phyloP scores from a whole-genome alignment of 2,113 vertebrate genomes.

The Phoxinus phoxinus region DNA sequence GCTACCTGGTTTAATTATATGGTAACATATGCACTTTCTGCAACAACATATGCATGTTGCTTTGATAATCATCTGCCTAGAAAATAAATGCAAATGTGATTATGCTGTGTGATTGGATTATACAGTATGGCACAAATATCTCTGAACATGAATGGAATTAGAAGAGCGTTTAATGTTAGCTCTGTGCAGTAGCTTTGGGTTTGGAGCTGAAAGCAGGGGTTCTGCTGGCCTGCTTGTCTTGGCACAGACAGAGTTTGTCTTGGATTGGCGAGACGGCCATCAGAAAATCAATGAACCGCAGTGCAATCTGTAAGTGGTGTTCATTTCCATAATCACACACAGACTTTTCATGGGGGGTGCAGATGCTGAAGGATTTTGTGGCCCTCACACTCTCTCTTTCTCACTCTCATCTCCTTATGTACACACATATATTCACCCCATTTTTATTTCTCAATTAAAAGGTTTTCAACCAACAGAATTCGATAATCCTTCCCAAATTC shows the following conservation, averaged over 20 bases:
- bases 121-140: constrained; percentile 13
- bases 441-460: not conserved
- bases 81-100: constrained; percentile 22
- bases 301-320: constrained; percentile 14
- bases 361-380: constrained; percentile 17
- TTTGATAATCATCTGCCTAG: not conserved
- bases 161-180: not conserved
- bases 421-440: constrained; percentile 19
- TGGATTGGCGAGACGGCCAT: constrained; percentile 37
- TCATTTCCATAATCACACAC: constrained; percentile 51
- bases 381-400: not conserved
- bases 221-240: constrained; percentile 41
- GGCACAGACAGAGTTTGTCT: constrained; percentile 47
- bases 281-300: constrained; percentile 41
- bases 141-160: constrained; percentile 24
- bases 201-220: constrained; percentile 6
- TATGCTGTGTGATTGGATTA: constrained; percentile 1
- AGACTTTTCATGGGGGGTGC: constrained; percentile 30
- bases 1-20: constrained; percentile 14
- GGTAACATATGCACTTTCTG: not conserved
- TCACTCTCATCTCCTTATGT: constrained; percentile 16
- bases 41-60: not conserved
- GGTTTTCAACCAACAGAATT: constrained; percentile 36
- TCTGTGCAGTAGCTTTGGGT: constrained; percentile 18
- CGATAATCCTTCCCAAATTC: constrained; percentile 50